Percentiles rank a stretch among this genome's conserved stretches.
Evolutionary conservation across 2,797 vertebrate genomes (phyloP).

Genomic region (Etheostoma nigrum): DNA sequence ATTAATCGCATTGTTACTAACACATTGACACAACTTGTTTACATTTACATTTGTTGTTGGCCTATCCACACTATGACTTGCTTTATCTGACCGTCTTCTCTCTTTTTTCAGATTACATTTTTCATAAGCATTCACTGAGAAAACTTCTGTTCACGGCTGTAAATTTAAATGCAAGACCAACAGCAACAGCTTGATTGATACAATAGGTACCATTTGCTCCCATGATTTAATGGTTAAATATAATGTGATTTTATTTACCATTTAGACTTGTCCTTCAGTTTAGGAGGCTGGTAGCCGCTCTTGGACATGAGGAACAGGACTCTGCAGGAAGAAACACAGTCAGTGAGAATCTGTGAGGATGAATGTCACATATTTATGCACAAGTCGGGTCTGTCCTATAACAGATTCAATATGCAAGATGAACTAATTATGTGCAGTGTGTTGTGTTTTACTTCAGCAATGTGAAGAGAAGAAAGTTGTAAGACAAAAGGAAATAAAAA

Average conservation of each 20-base stretch:
- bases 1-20: background rate
- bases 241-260: constrained; percentile 82
- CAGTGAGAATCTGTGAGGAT: constrained; percentile 1
- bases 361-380: background rate
- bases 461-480: background rate
- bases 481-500: background rate
- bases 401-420: too few relatives aligned
- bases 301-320: constrained; percentile 96
- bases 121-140: background rate
- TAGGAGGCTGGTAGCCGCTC: constrained; percentile 93
- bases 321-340: constrained; percentile 69
- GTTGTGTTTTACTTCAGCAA: background rate
- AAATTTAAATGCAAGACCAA: background rate
- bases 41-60: background rate
- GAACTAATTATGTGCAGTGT: background rate
- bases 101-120: background rate
- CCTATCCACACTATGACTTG: background rate
- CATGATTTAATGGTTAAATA: background rate
- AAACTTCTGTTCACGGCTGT: background rate
- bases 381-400: too few relatives aligned
- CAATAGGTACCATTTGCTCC: background rate
- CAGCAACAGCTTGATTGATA: background rate
- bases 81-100: background rate
- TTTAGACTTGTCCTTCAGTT: constrained; percentile 91
- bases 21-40: background rate